These are phyloP conservation scores for Operophtera brumata DNA, from an alignment of 2,888 invertebrate genomes.

Conservation along the genomic window DNA sequence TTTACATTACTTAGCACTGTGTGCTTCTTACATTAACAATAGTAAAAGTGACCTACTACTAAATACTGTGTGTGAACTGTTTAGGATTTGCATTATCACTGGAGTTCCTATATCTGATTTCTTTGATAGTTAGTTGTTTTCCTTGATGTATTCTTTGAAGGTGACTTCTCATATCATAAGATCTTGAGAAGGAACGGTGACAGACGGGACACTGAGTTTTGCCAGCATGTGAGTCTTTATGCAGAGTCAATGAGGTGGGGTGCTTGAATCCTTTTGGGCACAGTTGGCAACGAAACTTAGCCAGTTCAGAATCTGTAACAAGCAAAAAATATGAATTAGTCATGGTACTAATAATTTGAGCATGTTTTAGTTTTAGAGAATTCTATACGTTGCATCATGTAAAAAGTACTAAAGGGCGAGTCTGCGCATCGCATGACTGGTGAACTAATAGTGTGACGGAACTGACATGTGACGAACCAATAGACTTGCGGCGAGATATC, in stretches of 20 bases:
- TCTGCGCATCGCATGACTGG: too few relatives aligned
- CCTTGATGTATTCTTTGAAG: constrained; percentile 82
- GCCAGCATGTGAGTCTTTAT: constrained; percentile 82
- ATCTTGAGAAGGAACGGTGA: constrained; percentile 81
- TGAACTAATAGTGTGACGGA: too few relatives aligned
- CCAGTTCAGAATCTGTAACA: constrained; percentile 78
- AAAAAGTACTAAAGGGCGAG: too few relatives aligned
- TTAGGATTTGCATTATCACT: constrained; percentile 65
- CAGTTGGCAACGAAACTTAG: constrained; percentile 81
- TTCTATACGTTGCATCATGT: too few relatives aligned
- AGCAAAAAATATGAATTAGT: neutral
- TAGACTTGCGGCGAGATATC: too few relatives aligned
- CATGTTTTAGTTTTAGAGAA: too few relatives aligned
- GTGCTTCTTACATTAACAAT: constrained; percentile 12
- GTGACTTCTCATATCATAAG: constrained; percentile 82
- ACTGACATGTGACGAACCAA: too few relatives aligned
- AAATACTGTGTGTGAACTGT: constrained; percentile 69
- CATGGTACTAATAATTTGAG: too few relatives aligned
- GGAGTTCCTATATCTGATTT: constrained; percentile 71
- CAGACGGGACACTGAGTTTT: constrained; percentile 84
- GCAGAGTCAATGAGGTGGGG: constrained; percentile 82
- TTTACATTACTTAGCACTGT: constrained; percentile 16
- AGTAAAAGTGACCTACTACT: constrained; percentile 36
- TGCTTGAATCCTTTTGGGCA: constrained; percentile 84
- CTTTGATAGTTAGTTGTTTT: constrained; percentile 74